Percentiles rank a stretch among this genome's conserved stretches.
Conservation (phyloP, 2,113 vertebrate species). For the Piaya cayana region DNA sequence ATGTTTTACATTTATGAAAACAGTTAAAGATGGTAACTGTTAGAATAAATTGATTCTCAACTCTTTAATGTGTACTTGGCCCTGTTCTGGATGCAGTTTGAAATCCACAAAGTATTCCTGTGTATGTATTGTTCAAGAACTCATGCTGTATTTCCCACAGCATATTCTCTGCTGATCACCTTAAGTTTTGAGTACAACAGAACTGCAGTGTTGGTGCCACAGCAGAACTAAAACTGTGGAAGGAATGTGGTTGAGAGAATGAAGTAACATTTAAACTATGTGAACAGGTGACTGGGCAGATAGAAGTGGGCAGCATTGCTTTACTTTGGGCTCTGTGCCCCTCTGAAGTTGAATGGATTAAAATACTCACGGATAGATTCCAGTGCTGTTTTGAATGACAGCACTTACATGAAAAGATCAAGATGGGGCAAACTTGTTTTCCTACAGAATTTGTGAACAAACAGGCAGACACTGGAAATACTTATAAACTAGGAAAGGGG, state of each 20-base stretch:
- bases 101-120: not conserved
- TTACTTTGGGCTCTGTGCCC: slow-evolving; percentile 6
- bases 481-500: not conserved
- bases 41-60: not conserved
- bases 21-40: slow-evolving; percentile 2
- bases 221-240: slow-evolving; percentile 14
- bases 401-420: not conserved
- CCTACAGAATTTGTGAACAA: not conserved
- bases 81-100: not conserved
- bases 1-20: slow-evolving; percentile 11
- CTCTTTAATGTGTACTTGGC: not conserved
- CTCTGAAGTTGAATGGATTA: not conserved
- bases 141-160: not conserved
- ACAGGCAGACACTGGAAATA: not conserved
- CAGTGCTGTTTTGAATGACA: not conserved
- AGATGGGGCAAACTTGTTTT: not conserved
- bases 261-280: slow-evolving; percentile 60
- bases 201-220: not conserved
- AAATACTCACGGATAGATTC: not conserved
- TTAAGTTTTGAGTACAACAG: not conserved
- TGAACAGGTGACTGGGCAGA: slow-evolving; percentile 56
- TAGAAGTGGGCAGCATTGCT: slow-evolving; percentile 42
- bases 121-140: not conserved
- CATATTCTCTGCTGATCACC: slow-evolving; percentile 6
- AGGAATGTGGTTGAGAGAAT: slow-evolving; percentile 57